Evolutionary conservation across 1,140 invertebrate species (phyloP).

Genomic region (Tetranychus urticae): DNA sequence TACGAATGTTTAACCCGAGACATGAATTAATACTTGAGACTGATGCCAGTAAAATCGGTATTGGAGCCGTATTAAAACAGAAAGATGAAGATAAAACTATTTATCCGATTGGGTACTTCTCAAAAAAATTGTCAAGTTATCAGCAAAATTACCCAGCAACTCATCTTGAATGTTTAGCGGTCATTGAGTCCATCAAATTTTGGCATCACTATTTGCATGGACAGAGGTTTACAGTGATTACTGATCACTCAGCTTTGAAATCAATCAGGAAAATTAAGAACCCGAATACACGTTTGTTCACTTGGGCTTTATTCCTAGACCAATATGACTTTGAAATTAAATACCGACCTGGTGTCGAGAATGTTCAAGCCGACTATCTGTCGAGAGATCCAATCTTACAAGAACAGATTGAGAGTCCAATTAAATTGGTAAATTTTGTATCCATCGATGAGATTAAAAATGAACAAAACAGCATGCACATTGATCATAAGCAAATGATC

Average conservation of each 20-base stretch:
- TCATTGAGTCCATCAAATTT: constrained; percentile 23
- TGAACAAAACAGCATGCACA: neutral
- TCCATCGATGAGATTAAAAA: neutral
- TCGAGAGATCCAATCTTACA: neutral
- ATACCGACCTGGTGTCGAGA: neutral
- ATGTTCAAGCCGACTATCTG: constrained; percentile 5
- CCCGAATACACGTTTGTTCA: constrained; percentile 1
- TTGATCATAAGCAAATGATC: neutral
- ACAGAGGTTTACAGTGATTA: constrained; percentile 20
- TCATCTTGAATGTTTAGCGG: constrained; percentile 27
- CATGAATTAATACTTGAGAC: constrained; percentile 13
- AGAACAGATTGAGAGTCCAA: neutral
- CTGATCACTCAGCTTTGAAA: constrained; percentile 25
- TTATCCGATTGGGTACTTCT: constrained; percentile 1
- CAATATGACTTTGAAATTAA: constrained; percentile 6
- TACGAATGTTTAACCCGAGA: constrained; percentile 11
- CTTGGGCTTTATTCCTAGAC: constrained; percentile 4
- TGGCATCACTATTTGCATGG: constrained; percentile 28
- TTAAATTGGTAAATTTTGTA: neutral
- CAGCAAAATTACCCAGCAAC: constrained; percentile 22
- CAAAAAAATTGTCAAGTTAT: neutral
- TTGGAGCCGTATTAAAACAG: constrained; percentile 18
- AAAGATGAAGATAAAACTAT: neutral
- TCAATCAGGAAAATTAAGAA: constrained; percentile 4
- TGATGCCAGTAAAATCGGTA: constrained; percentile 16